Evolutionary conservation across 2,888 invertebrate species (phyloP).

Genomic region (Philereme vetulata): DNA sequence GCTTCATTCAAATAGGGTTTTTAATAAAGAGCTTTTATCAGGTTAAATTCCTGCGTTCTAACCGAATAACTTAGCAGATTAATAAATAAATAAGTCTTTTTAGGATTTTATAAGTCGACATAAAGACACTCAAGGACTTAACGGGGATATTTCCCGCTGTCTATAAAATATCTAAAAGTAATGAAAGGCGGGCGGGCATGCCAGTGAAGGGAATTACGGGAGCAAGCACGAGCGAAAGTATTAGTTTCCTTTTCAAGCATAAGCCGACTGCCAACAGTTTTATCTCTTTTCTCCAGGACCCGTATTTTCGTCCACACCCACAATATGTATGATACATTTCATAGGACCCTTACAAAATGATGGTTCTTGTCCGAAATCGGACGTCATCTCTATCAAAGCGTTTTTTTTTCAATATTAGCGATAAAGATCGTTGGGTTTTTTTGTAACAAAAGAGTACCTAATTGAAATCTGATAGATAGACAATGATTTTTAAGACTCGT

Average conservation of each 20-base stretch:
- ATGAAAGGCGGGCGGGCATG: conserved; percentile 42
- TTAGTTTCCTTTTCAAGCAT: not conserved
- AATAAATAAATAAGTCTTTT: conserved; percentile 20
- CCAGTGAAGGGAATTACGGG: conserved; percentile 30
- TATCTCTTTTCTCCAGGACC: too few relatives aligned
- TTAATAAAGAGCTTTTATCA: not conserved
- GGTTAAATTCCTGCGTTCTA: conserved; percentile 1
- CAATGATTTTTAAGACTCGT: too few relatives aligned
- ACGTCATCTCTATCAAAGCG: too few relatives aligned
- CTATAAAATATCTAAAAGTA: conserved; percentile 47
- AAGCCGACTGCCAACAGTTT: too few relatives aligned
- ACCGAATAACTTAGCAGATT: conserved; percentile 13
- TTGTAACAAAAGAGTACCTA: too few relatives aligned
- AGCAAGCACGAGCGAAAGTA: conserved; percentile 7
- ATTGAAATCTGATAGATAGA: too few relatives aligned
- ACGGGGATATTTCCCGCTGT: conserved; percentile 22
- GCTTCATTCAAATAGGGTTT: not conserved
- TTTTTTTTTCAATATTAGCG: too few relatives aligned
- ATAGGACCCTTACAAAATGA: too few relatives aligned
- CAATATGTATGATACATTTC: too few relatives aligned
- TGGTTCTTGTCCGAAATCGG: too few relatives aligned
- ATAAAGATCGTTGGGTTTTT: too few relatives aligned
- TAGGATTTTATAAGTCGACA: conserved; percentile 26
- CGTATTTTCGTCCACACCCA: too few relatives aligned
- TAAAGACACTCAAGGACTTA: conserved; percentile 27